Evolutionary conservation across 1,140 invertebrate genomes (phyloP), one percentile per base, ranked within the genome.

Genomic region (Formica exsecta): DNA sequence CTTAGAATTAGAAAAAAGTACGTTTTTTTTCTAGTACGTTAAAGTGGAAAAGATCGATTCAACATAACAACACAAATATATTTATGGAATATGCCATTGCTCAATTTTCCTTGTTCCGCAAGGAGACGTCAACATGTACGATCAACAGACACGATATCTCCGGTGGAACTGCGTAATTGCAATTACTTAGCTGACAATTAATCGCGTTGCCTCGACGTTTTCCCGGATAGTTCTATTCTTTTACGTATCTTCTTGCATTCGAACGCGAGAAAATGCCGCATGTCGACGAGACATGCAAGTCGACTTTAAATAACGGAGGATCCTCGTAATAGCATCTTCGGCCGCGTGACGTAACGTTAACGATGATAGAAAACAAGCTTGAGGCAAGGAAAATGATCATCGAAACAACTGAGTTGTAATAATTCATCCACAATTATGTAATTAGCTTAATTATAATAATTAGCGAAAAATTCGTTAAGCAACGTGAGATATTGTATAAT

Each of bases 151-250:
- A 48, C 29, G 29, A 73, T 32, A 32, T 74, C 64, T 11, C 13
- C 8, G 54, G n/a, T 74, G 44, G 38, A 44, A 61, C 54, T 73
- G 54, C 38, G 13, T 73, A 83, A 83, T 73, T 73, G 79, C n/a
- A 83, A 74, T 83, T 83, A 73, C 38, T 83, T 83, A 48, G 22
- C 41, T n/a, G 38, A 61, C 68, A 61, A 83, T 83, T 83, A 83
- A 74, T 83, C 29, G 79, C n/a, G 54, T 48, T 74, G 68, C 68
- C 57, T 61, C 68, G 54, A 41, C 75, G 38, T 64, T 81, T 80
- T 80, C 57, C 54, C 22, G 22, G 13, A 73, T 61, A 29, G 79
- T 48, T 6, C 44, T 22, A 81, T 66, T 62, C 44, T 84, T 59
- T 62, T 70, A 22, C 41, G 38, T 64, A 66, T 81, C 29, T 74